Evolutionary conservation across 1,140 invertebrate genomes (phyloP).

Genomic region (Drosophila tsacasi): DNA sequence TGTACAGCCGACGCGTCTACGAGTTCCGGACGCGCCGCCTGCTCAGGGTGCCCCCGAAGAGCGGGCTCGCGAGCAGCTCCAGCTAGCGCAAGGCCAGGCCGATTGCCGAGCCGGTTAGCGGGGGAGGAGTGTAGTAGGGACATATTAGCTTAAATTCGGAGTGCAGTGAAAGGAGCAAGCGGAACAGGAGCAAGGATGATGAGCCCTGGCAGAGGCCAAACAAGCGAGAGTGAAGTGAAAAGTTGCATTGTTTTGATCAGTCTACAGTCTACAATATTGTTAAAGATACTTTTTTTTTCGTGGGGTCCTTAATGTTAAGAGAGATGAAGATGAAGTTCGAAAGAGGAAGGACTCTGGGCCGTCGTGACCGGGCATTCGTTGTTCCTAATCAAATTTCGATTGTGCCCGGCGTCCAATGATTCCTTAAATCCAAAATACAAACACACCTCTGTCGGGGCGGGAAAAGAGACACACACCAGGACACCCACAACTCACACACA

Average conservation of each 20-base stretch:
- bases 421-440: background rate
- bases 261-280: conserved; percentile 52
- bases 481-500: conserved; percentile 17
- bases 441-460: conserved; percentile 33
- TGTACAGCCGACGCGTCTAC: conserved; percentile 97
- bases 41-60: conserved; percentile 88
- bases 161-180: background rate
- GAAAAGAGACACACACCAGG: conserved; percentile 3
- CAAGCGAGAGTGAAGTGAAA: background rate
- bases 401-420: conserved; percentile 15
- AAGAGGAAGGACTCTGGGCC: background rate
- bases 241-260: conserved; percentile 36
- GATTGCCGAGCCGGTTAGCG: background rate
- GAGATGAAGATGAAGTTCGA: conserved; percentile 1
- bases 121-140: conserved; percentile 4
- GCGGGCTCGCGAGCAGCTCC: conserved; percentile 52
- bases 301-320: conserved; percentile 25
- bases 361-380: conserved; percentile 12
- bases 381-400: conserved; percentile 42
- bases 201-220: conserved; percentile 30
- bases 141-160: conserved; percentile 49
- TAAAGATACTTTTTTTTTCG: conserved; percentile 44
- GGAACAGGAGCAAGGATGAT: background rate
- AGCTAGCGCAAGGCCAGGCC: conserved; percentile 34
- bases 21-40: conserved; percentile 95